Base-by-base conservation (phyloP, 1,140 invertebrate genomes). In the Forficula auricularia region DNA sequence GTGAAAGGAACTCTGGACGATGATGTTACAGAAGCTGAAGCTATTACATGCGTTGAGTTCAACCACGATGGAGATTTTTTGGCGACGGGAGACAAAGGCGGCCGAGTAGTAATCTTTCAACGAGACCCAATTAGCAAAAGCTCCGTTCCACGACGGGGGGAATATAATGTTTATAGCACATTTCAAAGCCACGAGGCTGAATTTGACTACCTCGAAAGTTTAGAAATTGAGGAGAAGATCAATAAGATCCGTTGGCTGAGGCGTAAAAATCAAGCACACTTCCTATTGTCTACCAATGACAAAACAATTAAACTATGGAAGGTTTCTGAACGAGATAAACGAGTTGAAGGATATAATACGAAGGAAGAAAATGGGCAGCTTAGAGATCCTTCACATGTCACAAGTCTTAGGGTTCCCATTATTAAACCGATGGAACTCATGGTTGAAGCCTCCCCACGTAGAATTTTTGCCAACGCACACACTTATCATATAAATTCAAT, bases 401-500 rank as follows among this genome's bases (percentile, higher is more conserved):
- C 83, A 50, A 68, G 78, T 50, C 72, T 96, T 54, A 73, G 84
- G 56, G 71, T 86, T 51, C 94, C 92, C 48, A 76, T 79, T 39
- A 84, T 97, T 52, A 86, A 87, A 57, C 89, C 90, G 44, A 95
- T 96, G 76, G 91, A 97, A 58, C 70, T 97, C 46, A 91, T 94
- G 77, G 92, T 99, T 12, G 95, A 99, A 69, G 94, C 95, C 32
- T 95, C 89, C 52, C 91, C 95, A 44, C 72, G 94, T 50, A 73
- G 95, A 62, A 95, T 98, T 65, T 99, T 97, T 67, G 90, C 94
- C 52, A 98, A 98, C 76, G 96, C 96, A 55, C 96, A 98, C 70
- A 98, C 95, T 42, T 98, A 98, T 68, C 95, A 98, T 69, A 98
- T 99, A 64, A 98, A 99, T 69, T 98, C 92, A 57, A 98, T 99